A percentile compares a stretch with the other conserved stretches of the same genome.
Evolutionary conservation across 1,140 invertebrate species (phyloP).

Genomic region (Spodoptera litura): DNA sequence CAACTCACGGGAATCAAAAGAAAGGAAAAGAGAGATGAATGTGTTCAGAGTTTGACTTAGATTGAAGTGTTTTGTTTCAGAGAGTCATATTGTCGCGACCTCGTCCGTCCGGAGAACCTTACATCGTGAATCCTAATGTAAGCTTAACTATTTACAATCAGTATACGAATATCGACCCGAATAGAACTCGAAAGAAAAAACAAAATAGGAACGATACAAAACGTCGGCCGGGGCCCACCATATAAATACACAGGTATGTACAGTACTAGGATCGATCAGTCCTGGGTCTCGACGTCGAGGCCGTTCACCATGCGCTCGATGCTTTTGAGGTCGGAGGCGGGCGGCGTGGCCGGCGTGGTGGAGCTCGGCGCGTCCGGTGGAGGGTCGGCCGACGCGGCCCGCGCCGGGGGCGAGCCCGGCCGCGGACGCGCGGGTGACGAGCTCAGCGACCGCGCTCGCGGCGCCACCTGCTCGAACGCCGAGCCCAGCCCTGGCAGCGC

Average conservation of each 20-base stretch:
- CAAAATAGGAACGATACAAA: slow-evolving; percentile 86
- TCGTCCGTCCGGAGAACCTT: slow-evolving; percentile 39
- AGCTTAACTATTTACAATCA: slow-evolving; percentile 84
- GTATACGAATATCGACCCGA: slow-evolving; percentile 81
- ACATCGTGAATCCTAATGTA: slow-evolving; percentile 65
- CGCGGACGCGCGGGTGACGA: slow-evolving; percentile 89
- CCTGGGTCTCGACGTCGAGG: slow-evolving; percentile 90
- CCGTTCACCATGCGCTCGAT: slow-evolving; percentile 99
- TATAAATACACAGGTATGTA: slow-evolving; percentile 84
- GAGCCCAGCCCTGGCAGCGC: slow-evolving; percentile 91
- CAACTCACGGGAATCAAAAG: not conserved
- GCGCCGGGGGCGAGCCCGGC: slow-evolving; percentile 87
- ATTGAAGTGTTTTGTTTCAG: not conserved
- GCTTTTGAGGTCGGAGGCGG: slow-evolving; percentile 94
- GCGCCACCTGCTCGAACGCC: slow-evolving; percentile 94
- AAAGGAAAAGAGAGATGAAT: no score
- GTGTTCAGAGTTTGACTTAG: not conserved
- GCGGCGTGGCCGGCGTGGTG: slow-evolving; percentile 69
- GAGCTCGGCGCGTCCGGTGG: slow-evolving; percentile 83
- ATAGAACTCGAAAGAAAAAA: slow-evolving; percentile 83
- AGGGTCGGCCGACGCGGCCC: slow-evolving; percentile 84
- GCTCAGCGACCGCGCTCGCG: slow-evolving; percentile 88
- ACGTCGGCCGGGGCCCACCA: slow-evolving; percentile 65
- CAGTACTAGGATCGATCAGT: slow-evolving; percentile 76
- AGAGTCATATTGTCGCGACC: slow-evolving; percentile 34